A percentile compares a stretch with the other conserved stretches of the same genome.
Evolutionary conservation across 2,888 invertebrate species (phyloP).

Genomic region (Lasioglossum vierecki): DNA sequence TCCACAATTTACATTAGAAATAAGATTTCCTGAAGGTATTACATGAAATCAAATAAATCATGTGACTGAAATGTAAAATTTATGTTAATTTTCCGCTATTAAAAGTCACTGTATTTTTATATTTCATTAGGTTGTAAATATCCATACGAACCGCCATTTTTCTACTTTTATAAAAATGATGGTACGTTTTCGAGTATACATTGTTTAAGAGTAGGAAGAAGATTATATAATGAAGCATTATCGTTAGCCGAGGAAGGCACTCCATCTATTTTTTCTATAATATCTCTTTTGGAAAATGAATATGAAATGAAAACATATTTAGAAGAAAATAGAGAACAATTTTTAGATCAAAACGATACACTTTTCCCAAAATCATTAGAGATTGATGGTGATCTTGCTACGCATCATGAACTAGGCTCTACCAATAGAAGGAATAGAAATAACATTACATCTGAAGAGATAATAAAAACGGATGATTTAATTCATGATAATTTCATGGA

Average conservation of each 20-base stretch:
- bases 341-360: conserved; percentile 86
- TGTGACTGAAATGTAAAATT: conserved; percentile 13
- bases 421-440: conserved; percentile 85
- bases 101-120: conserved; percentile 23
- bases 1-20: conserved; percentile 88
- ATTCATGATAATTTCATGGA: conserved; percentile 87
- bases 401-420: conserved; percentile 88
- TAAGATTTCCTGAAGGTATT: conserved; percentile 88
- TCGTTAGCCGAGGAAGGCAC: conserved; percentile 88
- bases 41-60: conserved; percentile 34
- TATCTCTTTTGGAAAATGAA: conserved; percentile 89
- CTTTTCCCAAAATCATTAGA: conserved; percentile 80
- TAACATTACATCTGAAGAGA: conserved; percentile 82
- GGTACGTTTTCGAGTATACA: conserved; percentile 87
- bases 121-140: conserved; percentile 85
- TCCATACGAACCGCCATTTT: conserved; percentile 90
- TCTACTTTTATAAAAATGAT: conserved; percentile 87
- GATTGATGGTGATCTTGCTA: conserved; percentile 83
- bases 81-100: conserved; percentile 4
- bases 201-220: conserved; percentile 88
- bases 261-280: conserved; percentile 90
- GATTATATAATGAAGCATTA: conserved; percentile 89
- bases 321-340: conserved; percentile 86
- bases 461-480: conserved; percentile 87
- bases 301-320: conserved; percentile 87